These are phyloP conservation scores for Jaculus jaculus DNA, from an alignment of 2,113 vertebrate genomes.

Conservation along the genomic window DNA sequence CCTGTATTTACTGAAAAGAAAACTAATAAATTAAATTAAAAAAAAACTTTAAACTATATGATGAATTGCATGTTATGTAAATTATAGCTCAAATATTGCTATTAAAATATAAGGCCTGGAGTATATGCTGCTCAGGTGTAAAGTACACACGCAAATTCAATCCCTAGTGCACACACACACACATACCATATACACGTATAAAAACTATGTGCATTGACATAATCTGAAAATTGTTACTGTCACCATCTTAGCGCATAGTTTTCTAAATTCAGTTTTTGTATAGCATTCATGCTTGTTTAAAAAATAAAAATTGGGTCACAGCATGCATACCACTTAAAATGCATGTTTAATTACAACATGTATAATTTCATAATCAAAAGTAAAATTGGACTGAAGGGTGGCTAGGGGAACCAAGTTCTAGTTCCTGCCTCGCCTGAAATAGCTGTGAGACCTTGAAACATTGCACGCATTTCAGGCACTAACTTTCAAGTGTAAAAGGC, in stretches of 20 bases:
- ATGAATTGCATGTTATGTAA: not conserved
- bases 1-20: no score
- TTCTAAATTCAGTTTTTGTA: constrained; percentile 4
- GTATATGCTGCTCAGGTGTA: not conserved
- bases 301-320: not conserved
- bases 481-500: constrained; percentile 6
- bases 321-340: not conserved
- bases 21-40: no score
- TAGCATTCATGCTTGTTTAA: not conserved
- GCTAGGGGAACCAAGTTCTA: not conserved
- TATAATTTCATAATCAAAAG: constrained; percentile 52
- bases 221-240: not conserved
- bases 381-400: not conserved
- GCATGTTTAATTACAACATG: constrained; percentile 36
- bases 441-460: not conserved
- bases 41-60: not conserved
- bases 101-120: not conserved
- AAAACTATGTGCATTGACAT: not conserved
- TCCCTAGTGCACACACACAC: no score
- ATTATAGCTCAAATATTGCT: not conserved
- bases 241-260: not conserved
- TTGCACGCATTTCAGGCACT: not conserved
- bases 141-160: not conserved
- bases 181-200: not conserved
- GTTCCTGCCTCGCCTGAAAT: not conserved